Evolutionary conservation across 2,888 invertebrate genomes (phyloP), one percentile per base, ranked within the genome.

Genomic region (Drosophila setosimentum): DNA sequence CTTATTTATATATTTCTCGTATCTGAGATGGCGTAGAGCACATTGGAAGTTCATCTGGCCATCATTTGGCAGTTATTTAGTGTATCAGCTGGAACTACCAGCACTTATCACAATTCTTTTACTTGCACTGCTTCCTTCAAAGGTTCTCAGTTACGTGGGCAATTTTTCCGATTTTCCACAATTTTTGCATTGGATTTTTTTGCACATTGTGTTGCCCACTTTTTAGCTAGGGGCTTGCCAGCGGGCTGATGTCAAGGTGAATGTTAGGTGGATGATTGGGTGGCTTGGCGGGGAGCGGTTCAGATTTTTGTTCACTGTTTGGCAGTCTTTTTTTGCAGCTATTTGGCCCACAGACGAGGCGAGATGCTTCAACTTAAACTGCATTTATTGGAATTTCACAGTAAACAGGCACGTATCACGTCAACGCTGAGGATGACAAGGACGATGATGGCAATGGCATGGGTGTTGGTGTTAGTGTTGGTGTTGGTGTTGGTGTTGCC

Each of bases 301-400:
- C 29, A 21, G 40, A 27, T 54, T 53, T 70, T 59, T 42, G 59
- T 59, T 68, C 62, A 63, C 54, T 57, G 73, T 73, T 73, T 63
- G 58, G 53, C 59, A 54, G 58, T 45, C 55, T 40, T 59, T 42
- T 40, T 59, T 42, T 42, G 32, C 30, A 48, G 35, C 40, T 65
- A 51, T 40, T 62, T 45, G 35, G 55, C 40, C 33, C 45, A 60
- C 51, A 54, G 68, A 69, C 82, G 54, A 2, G 24, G 24, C 16
- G 24, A 16, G 16, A 2, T 4, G 81, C 73, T 60, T 68, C 64
- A 50, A 61, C 66, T 76, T 68, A 61, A 76, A 72, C 70, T 78
- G 87, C 78, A 78, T 83, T 86, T 83, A 83, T 90, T 88, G 87
- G 89, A 87, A 86, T 87, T 89, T 89, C 58, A 87, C 87, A 89